Evolutionary conservation across 2,888 invertebrate genomes (phyloP).

Genomic region (Cheilosia variabilis): DNA sequence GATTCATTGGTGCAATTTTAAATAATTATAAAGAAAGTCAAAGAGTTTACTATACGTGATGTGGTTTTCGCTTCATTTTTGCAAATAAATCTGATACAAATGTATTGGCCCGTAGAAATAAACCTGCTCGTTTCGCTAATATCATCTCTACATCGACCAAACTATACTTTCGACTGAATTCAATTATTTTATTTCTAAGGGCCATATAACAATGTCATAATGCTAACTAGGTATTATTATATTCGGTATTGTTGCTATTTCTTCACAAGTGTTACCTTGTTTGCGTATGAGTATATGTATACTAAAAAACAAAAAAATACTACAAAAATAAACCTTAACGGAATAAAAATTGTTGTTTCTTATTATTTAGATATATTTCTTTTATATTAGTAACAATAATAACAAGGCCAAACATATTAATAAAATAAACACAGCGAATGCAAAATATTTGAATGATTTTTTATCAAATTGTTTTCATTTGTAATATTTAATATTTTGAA

Average conservation of each 20-base stretch:
- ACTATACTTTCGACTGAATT: not conserved
- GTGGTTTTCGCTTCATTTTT: not conserved
- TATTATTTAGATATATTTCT: not conserved
- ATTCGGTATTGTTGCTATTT: not conserved
- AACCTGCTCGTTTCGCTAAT: no score
- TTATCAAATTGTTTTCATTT: constrained; percentile 29
- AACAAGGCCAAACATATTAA: constrained; percentile 60
- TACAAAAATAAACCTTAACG: constrained; percentile 45
- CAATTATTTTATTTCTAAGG: constrained; percentile 6
- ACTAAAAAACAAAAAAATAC: constrained; percentile 27
- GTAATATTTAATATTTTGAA: constrained; percentile 13
- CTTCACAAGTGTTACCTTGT: not conserved
- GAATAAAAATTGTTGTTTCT: constrained; percentile 30
- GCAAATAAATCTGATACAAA: not conserved
- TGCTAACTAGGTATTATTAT: not conserved
- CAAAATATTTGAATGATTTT: constrained; percentile 47
- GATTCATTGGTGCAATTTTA: constrained; percentile 63
- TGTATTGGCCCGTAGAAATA: constrained; percentile 5
- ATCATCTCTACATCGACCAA: not conserved
- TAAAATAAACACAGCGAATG: constrained; percentile 55
- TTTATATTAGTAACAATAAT: constrained; percentile 34
- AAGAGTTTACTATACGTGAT: not conserved
- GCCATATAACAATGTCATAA: constrained; percentile 2
- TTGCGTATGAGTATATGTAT: constrained; percentile 51
- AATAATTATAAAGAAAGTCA: constrained; percentile 1